These are phyloP conservation scores for Aselliscus stoliczkanus DNA, from an alignment of 2,797 vertebrate species.

Conservation along the genomic window DNA sequence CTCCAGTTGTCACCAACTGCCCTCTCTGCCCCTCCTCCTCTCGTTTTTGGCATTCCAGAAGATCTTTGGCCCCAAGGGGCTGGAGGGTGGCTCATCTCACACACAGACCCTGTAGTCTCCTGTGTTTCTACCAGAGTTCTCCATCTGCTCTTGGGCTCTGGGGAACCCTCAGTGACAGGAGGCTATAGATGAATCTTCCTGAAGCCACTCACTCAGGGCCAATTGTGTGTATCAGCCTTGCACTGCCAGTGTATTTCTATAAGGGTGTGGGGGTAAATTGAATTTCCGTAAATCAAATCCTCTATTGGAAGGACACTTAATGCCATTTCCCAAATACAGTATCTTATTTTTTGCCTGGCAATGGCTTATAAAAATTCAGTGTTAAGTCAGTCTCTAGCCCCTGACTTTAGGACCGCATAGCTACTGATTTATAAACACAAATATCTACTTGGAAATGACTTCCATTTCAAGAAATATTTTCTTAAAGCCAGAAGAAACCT, in stretches of 20 bases:
- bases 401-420: neutral
- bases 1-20: accelerated
- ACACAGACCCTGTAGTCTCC: neutral
- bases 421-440: conserved; percentile 25
- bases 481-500: neutral
- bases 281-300: conserved; percentile 28
- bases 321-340: neutral
- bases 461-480: neutral
- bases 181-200: neutral
- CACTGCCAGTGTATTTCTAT: neutral
- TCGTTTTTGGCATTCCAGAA: neutral
- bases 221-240: neutral
- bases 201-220: neutral
- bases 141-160: neutral
- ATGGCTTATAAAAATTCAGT: conserved; percentile 44
- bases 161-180: neutral
- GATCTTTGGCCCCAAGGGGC: neutral
- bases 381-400: neutral
- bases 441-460: neutral
- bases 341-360: conserved; percentile 37
- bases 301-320: neutral
- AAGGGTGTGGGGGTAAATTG: neutral
- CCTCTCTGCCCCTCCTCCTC: neutral
- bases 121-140: neutral
- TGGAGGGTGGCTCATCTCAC: neutral